Evolutionary conservation across 2,113 vertebrate genomes (phyloP), one percentile per base, ranked within the genome.

Genomic region (Miniopterus natalensis): DNA sequence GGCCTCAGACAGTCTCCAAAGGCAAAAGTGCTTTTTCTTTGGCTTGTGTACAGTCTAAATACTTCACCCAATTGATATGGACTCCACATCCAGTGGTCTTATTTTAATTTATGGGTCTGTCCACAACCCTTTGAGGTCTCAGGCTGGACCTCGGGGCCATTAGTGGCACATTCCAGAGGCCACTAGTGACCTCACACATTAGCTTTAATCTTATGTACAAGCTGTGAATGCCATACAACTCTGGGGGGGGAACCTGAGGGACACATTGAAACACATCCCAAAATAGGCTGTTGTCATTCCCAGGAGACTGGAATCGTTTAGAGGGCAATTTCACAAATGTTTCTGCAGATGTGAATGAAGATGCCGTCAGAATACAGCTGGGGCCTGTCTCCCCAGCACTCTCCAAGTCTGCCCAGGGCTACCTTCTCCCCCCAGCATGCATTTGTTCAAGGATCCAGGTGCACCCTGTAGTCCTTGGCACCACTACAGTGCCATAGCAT

Each of bases 1-100:
- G 68, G 94, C 93, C 94, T 86, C 96, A 88, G 83, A 9, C 55
- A 66, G 90, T 88, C 92, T 90, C 93, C 40, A 18, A 80, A 94
- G 81, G 92, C 95, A 74, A 84, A 29, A 20, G 9, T 55, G 65
- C 89, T 93, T 95, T 96, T 79, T 42, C 91, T 84, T 73, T 96
- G 87, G 94, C 94, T 81, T 89, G 84, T 84, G 42, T 70, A 47
- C 78, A 23, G 31, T 70, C 70, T 93, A 95, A 95, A 96, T 75
- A 71, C 88, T 97, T 94, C 25, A 57, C 71, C 95, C 84, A 77
- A 0, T 92, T 65, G 95, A 88, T 91, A 63, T 2, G 36, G 29
- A 61, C 89, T 94, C 84, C 70, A 75, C 36, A 74, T 73, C 55
- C 65, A 71, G 74, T 83, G 79, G 91, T 84, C 86, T 80, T 80